A percentile compares a stretch with the other conserved stretches of the same genome.
These are phyloP conservation scores for Onychorhynchus coronatus DNA, from an alignment of 2,113 vertebrate species.

Conservation along the genomic window DNA sequence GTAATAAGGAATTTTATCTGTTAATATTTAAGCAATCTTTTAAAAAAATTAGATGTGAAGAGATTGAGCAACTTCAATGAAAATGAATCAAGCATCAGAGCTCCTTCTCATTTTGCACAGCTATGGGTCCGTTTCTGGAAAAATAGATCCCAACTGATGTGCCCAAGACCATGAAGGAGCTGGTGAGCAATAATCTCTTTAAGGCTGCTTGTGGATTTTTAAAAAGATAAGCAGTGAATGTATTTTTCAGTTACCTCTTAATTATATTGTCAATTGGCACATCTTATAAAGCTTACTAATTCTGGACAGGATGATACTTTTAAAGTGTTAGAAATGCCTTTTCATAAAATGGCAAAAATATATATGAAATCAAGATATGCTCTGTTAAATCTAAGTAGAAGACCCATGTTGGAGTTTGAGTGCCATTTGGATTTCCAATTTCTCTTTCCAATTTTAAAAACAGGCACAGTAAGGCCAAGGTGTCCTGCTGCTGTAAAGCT, in stretches of 20 bases:
- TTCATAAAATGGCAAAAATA: neutral
- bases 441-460: neutral
- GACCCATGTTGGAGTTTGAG: neutral
- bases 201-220: neutral
- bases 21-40: neutral
- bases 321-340: neutral
- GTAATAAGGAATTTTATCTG: neutral
- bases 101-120: neutral
- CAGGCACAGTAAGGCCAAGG: neutral
- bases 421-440: neutral
- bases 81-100: neutral
- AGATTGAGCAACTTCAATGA: neutral
- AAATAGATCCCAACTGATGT: neutral
- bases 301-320: neutral
- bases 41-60: neutral
- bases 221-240: neutral
- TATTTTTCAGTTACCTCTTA: neutral
- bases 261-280: neutral
- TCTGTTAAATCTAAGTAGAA: neutral
- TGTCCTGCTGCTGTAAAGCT: neutral
- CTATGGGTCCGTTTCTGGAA: neutral
- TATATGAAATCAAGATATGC: neutral
- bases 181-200: neutral
- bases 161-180: neutral
- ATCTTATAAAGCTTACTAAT: neutral